Base-by-base conservation (phyloP, 2,113 vertebrate species). In the Pimephales promelas region DNA sequence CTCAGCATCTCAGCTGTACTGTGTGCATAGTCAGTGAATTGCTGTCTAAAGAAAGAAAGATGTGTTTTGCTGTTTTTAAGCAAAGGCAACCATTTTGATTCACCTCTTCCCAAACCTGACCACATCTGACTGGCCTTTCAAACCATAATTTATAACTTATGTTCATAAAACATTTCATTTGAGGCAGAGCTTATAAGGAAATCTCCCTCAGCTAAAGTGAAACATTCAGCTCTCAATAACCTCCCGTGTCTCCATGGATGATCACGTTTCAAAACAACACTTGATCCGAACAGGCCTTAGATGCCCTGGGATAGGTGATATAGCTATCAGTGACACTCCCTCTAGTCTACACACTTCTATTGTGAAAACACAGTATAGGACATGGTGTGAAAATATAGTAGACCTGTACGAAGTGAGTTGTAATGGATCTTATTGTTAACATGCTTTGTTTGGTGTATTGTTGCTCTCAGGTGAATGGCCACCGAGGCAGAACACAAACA, bases 81-180 rank as follows among this genome's bases (percentile, higher is more conserved):
- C 31, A 83, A 14, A 9, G 40, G 54, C 5, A 74, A 62, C 72
- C n/a, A 16, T 80, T 83, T 62, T 68, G 76, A 76, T 75, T 81
- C 77, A 70, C 75, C 36, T 86, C 70, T 74, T 52, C 83, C 52
- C 76, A 71, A 83, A n/a, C 76, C 59, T 16, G 28, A 62, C 85
- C 79, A 84, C 75, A 84, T 87, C 76, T 87, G 72, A 71, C 71
- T 64, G 70, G 47, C 20, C 28, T 57, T 59, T 79, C 22, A 49
- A 62, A 78, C 76, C 36, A 45, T 28, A 61, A 78, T 61, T 61
- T 78, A 78, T 78, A 81, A 28, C 26, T 77, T 31, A 20, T 18
- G 24, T 72, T 76, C 61, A 77, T 59, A 72, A 79, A 83, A 78
- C 62, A 26, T 61, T 79, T 18, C 31, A 28, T 68, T 84, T 34